phyloP scores from a whole-genome alignment of 2,113 vertebrate genomes.

The Apteryx mantelli region DNA sequence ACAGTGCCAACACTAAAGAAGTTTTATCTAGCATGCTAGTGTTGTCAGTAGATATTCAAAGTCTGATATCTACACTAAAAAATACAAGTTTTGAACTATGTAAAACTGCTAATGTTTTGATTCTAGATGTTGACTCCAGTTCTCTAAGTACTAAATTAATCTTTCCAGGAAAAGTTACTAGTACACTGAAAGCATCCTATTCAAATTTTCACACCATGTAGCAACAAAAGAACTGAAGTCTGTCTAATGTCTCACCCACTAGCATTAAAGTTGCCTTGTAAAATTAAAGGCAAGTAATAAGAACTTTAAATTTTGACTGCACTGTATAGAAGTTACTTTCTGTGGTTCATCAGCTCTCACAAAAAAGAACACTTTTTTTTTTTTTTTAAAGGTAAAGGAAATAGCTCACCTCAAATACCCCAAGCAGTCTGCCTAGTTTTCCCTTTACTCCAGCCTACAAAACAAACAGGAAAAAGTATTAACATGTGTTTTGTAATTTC shows the following conservation, averaged over 20 bases:
- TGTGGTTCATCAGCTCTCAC: background rate
- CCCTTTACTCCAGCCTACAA: constrained; percentile 96
- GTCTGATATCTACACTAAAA: background rate
- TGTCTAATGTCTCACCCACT: background rate
- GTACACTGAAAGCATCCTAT: background rate
- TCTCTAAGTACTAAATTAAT: background rate
- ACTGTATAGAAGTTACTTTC: background rate
- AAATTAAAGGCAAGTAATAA: background rate
- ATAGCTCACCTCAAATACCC: constrained; percentile 96
- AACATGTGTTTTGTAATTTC: background rate
- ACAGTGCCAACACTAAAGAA: background rate
- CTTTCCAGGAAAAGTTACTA: background rate
- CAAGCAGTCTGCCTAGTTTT: constrained; percentile 93
- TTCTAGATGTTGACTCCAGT: background rate
- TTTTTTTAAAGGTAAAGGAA: background rate
- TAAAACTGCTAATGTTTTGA: background rate
- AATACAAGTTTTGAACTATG: background rate
- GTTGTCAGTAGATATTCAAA: background rate
- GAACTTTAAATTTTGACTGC: background rate
- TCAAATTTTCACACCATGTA: background rate
- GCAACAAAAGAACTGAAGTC: background rate
- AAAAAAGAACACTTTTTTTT: background rate
- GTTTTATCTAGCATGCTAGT: background rate
- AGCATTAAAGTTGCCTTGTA: background rate
- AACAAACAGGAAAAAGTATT: constrained; percentile 1